A percentile compares a stretch with the other conserved stretches of the same genome.
Conservation (phyloP, 2,888 invertebrate genomes). For the Cheilosia urbana region DNA sequence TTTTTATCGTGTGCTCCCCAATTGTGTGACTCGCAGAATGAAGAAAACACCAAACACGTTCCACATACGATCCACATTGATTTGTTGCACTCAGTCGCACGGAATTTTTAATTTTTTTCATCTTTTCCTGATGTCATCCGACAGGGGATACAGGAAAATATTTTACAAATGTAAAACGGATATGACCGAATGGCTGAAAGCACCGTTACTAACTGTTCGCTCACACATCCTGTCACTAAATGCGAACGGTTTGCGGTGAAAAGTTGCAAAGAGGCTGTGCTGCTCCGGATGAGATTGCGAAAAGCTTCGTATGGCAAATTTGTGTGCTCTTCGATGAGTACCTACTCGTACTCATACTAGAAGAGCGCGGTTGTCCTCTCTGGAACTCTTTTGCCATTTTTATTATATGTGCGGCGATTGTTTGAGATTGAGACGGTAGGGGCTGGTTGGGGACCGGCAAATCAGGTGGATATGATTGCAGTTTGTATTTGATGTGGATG, state of each 20-base stretch:
- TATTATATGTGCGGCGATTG: not conserved
- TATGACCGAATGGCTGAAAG: slow-evolving; percentile 39
- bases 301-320: slow-evolving; percentile 53
- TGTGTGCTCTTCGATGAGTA: slow-evolving; percentile 31
- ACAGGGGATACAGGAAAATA: slow-evolving; percentile 5
- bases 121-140: slow-evolving; percentile 60
- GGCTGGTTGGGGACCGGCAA: too few relatives aligned
- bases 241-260: slow-evolving; percentile 50
- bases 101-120: slow-evolving; percentile 11
- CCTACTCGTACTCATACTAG: too few relatives aligned
- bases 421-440: not conserved
- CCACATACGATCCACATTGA: slow-evolving; percentile 66
- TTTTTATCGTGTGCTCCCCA: slow-evolving; percentile 8
- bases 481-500: too few relatives aligned
- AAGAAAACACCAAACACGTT: slow-evolving; percentile 35
- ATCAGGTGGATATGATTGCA: too few relatives aligned
- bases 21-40: not conserved
- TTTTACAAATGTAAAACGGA: slow-evolving; percentile 4
- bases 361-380: slow-evolving; percentile 4
- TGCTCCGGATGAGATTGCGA: slow-evolving; percentile 39
- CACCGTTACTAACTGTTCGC: slow-evolving; percentile 57
- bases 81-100: slow-evolving; percentile 37
- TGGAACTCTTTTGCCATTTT: slow-evolving; percentile 19
- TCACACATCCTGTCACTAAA: slow-evolving; percentile 68
- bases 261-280: slow-evolving; percentile 70